A percentile compares a stretch with the other conserved stretches of the same genome.
Conservation (phyloP, 2,113 vertebrate genomes). For the Pipa parva region DNA sequence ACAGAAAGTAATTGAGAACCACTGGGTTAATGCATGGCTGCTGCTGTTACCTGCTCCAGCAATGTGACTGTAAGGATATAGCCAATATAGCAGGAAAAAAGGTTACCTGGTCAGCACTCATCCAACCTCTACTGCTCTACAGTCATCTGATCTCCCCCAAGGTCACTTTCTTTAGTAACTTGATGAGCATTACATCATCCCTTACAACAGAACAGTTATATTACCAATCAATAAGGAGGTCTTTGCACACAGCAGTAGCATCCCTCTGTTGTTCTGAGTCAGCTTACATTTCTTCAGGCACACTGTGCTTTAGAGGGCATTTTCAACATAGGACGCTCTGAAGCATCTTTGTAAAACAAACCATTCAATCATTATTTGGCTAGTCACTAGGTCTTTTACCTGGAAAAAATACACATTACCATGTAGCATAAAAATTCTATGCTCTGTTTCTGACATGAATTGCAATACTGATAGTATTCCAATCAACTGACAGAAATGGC, state of each 20-base stretch:
- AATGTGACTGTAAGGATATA: constrained; percentile 22
- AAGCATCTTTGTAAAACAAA: constrained; percentile 17
- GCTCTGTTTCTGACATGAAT: constrained; percentile 14
- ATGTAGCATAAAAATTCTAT: constrained; percentile 18
- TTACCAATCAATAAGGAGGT: constrained; percentile 65
- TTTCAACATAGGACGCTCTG: constrained; percentile 12
- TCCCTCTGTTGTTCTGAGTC: constrained; percentile 44
- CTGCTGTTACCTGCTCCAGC: constrained; percentile 13
- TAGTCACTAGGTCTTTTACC: constrained; percentile 4
- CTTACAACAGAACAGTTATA: constrained; percentile 58
- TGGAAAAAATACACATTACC: constrained; percentile 8
- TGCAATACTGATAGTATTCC: constrained; percentile 3
- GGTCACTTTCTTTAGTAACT: constrained; percentile 60
- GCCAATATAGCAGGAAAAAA: constrained; percentile 52
- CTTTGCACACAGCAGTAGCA: constrained; percentile 44
- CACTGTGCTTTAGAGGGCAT: constrained; percentile 42
- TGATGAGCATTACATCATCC: constrained; percentile 67
- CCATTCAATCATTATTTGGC: constrained; percentile 19
- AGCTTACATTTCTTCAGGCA: constrained; percentile 51
- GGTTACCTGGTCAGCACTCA: constrained; percentile 47
- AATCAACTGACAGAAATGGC: not conserved
- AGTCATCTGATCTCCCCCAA: constrained; percentile 59
- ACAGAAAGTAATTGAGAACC: no score
- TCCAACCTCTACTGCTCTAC: constrained; percentile 43
- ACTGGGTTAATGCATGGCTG: constrained; percentile 27